Percentiles rank a stretch among this genome's conserved stretches.
Evolutionary conservation across 2,888 invertebrate species (phyloP).

Genomic region (Biston betularia): DNA sequence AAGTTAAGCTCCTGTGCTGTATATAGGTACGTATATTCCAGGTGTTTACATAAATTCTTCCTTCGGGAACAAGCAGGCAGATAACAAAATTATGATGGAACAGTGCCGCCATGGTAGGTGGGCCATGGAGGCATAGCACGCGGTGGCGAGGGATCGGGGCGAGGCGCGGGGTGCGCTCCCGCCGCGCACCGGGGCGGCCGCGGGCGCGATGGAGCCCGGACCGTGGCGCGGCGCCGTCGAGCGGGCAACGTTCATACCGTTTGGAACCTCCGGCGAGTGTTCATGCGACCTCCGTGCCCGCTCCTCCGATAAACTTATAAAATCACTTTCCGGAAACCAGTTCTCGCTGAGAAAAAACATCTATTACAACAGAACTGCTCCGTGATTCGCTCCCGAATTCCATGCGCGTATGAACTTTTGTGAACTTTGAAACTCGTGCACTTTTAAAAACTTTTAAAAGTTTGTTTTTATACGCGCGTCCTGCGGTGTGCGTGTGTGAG

Average conservation of each 20-base stretch:
- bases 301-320: constrained; percentile 71
- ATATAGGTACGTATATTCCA: constrained; percentile 6
- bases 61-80: constrained; percentile 60
- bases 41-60: constrained; percentile 50
- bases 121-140: constrained; percentile 56
- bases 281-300: constrained; percentile 60
- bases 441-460: constrained; percentile 73
- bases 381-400: constrained; percentile 57
- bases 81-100: constrained; percentile 70
- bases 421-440: constrained; percentile 51
- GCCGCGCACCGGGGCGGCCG: constrained; percentile 42
- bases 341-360: constrained; percentile 63
- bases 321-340: constrained; percentile 77
- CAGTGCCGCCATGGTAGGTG: constrained; percentile 69
- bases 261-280: constrained; percentile 67
- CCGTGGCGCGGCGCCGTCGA: constrained; percentile 70
- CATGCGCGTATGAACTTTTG: constrained; percentile 39
- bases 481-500: constrained; percentile 66
- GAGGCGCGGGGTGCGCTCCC: constrained; percentile 53
- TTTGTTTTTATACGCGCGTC: constrained; percentile 68
- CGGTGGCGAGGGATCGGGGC: constrained; percentile 54
- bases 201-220: constrained; percentile 54
- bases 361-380: constrained; percentile 56
- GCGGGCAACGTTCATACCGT: constrained; percentile 65
- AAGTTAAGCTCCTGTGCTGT: constrained; percentile 42